Evolutionary conservation across 2,113 vertebrate species (phyloP).

Genomic region (Pogona vitticeps): DNA sequence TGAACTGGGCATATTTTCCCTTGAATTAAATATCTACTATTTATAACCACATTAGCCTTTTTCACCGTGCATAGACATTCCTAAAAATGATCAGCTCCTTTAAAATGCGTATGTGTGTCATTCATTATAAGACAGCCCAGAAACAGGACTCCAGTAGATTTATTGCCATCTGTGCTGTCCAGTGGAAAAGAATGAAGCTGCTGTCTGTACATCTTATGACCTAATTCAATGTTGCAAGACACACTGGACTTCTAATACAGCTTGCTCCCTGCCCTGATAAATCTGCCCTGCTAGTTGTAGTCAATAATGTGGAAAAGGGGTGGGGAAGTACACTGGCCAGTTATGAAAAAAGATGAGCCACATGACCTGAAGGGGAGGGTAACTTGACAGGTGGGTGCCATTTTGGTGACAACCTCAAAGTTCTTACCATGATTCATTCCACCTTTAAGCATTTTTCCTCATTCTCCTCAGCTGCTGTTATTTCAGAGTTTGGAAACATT

Average conservation of each 20-base stretch:
- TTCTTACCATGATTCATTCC: background rate
- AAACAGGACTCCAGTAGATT: slow-evolving; percentile 26
- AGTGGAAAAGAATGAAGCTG: background rate
- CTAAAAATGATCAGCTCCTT: slow-evolving; percentile 48
- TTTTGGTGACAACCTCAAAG: background rate
- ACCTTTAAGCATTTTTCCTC: slow-evolving; percentile 20
- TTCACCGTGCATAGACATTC: slow-evolving; percentile 61
- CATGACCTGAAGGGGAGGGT: background rate
- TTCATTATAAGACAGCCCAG: slow-evolving; percentile 59
- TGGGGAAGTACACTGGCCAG: background rate
- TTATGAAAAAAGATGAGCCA: background rate
- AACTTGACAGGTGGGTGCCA: background rate
- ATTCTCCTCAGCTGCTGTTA: slow-evolving; percentile 45
- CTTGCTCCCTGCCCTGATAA: background rate
- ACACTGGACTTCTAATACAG: background rate
- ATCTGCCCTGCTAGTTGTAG: background rate
- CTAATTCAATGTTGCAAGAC: background rate
- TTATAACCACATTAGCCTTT: slow-evolving; percentile 64
- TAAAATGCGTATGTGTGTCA: slow-evolving; percentile 62
- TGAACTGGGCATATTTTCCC: slow-evolving; percentile 56
- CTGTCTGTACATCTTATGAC: background rate
- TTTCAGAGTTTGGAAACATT: too few species aligned
- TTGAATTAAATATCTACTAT: slow-evolving; percentile 67
- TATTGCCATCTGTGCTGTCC: slow-evolving; percentile 25
- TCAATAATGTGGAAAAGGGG: too few species aligned